Percentiles rank a stretch among this genome's conserved stretches.
Conservation (phyloP, 2,888 invertebrate species). For the Chymomyza fuscimana region DNA sequence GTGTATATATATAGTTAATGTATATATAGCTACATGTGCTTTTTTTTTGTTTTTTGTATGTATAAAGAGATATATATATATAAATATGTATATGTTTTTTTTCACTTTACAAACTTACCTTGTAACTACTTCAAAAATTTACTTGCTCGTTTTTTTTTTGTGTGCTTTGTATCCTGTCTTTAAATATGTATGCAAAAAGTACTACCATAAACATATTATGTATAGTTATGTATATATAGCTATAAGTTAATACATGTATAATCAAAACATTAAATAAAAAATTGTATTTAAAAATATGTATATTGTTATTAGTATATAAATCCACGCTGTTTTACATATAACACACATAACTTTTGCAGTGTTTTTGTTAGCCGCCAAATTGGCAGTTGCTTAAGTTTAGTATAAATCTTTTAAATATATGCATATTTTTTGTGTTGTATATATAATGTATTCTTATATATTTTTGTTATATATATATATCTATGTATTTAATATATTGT, state of each 20-base stretch:
- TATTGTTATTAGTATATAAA: conserved; percentile 41
- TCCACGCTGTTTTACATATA: conserved; percentile 6
- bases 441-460: conserved; percentile 47
- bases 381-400: conserved; percentile 34
- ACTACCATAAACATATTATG: conserved; percentile 50
- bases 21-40: conserved; percentile 30
- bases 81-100: conserved; percentile 41
- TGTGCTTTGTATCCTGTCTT: not conserved
- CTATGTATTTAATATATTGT: conserved; percentile 39
- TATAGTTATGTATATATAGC: conserved; percentile 39
- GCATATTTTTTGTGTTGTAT: conserved; percentile 43
- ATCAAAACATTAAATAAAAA: conserved; percentile 68
- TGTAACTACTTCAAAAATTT: not conserved
- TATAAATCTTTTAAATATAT: conserved; percentile 42
- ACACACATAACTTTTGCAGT: conserved; percentile 34
- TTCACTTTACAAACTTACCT: conserved; percentile 23
- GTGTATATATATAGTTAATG: conserved; percentile 40
- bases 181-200: not conserved
- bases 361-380: conserved; percentile 16
- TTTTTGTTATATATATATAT: conserved; percentile 30
- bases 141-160: conserved; percentile 18
- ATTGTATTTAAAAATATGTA: conserved; percentile 67
- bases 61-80: conserved; percentile 36
- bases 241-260: conserved; percentile 60
- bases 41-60: conserved; percentile 32